Conservation (phyloP, 2,888 invertebrate species). For the Aporophyla lueneburgensis region DNA sequence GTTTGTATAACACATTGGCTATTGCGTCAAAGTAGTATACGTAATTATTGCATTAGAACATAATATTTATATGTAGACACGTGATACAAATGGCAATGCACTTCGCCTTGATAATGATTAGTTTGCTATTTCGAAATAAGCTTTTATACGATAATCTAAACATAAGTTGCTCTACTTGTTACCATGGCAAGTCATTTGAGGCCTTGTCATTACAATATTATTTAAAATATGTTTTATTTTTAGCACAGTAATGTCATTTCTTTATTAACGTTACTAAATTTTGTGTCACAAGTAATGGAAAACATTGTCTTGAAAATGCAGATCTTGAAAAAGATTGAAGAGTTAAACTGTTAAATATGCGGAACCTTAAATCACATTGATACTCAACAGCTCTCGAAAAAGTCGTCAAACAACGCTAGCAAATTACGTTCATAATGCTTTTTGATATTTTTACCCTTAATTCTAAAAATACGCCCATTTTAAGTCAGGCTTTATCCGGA, state of each 20-base stretch:
- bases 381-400: constrained; percentile 13
- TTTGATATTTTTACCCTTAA: not conserved
- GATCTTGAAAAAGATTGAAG: not conserved
- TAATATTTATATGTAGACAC: not conserved
- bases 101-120: constrained; percentile 30
- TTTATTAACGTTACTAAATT: not conserved
- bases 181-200: not conserved
- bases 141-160: not conserved
- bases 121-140: constrained; percentile 13
- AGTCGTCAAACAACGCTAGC: constrained; percentile 5
- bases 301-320: not conserved
- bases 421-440: not conserved
- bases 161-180: constrained; percentile 12
- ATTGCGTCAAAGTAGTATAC: constrained; percentile 20
- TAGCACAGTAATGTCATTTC: not conserved
- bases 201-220: not conserved
- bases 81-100: constrained; percentile 35
- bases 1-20: constrained; percentile 19
- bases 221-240: not conserved
- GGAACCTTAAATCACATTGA: constrained; percentile 47
- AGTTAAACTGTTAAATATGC: not conserved
- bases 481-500: constrained; percentile 19
- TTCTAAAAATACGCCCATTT: not conserved
- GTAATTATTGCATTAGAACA: constrained; percentile 13
- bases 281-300: not conserved